Evolutionary conservation across 2,888 invertebrate genomes (phyloP).

Genomic region (Chrysodeixis includens): DNA sequence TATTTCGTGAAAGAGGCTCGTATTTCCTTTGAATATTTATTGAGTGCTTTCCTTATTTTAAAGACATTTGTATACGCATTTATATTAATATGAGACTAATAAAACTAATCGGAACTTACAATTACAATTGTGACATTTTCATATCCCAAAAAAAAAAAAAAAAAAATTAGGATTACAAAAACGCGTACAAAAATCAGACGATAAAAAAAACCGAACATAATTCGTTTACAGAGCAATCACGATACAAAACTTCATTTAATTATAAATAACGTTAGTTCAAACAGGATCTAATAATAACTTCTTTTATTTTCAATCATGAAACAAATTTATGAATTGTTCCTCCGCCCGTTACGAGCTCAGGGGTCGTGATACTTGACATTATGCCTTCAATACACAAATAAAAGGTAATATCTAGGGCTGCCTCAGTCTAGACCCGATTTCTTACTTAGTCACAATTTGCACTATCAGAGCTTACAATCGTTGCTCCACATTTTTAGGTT

Average conservation of each 20-base stretch:
- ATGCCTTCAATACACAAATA: conserved; percentile 60
- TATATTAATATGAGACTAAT: conserved; percentile 26
- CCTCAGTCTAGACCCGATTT: conserved; percentile 32
- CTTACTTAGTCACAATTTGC: conserved; percentile 29
- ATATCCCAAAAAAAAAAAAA: too few relatives aligned
- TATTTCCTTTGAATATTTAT: neutral
- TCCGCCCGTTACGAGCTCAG: conserved; percentile 39
- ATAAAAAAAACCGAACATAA: conserved; percentile 31
- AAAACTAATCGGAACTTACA: conserved; percentile 13
- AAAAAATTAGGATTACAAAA: too few relatives aligned
- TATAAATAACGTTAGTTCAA: conserved; percentile 43
- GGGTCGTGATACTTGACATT: conserved; percentile 68
- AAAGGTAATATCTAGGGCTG: conserved; percentile 52
- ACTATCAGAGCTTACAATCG: conserved; percentile 49
- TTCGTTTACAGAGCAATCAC: conserved; percentile 36
- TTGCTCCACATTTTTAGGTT: conserved; percentile 35
- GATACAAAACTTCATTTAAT: conserved; percentile 24
- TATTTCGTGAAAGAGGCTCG: neutral
- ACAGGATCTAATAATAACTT: conserved; percentile 44
- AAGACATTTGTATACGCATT: neutral
- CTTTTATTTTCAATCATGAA: conserved; percentile 38
- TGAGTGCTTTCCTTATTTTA: neutral
- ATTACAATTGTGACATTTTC: too few relatives aligned
- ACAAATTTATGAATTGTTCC: conserved; percentile 38
- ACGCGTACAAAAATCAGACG: conserved; percentile 8